Percentiles rank a stretch among this genome's conserved stretches.
Evolutionary conservation across 1,140 invertebrate genomes (phyloP).

Genomic region (Goniozus legneri): DNA sequence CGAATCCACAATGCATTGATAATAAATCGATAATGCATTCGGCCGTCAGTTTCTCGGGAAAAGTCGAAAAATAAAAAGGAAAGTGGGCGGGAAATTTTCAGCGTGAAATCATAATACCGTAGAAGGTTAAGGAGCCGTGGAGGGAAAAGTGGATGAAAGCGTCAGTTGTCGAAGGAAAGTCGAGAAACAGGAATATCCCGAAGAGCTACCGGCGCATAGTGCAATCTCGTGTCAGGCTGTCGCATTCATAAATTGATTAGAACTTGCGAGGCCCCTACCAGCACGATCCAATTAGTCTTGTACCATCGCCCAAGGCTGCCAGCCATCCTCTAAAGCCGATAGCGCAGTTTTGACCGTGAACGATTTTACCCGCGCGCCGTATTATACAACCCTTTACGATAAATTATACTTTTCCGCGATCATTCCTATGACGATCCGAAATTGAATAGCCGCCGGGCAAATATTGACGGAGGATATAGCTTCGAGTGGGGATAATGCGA

Average conservation of each 20-base stretch:
- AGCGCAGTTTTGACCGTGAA: background rate
- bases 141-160: background rate
- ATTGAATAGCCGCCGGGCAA: background rate
- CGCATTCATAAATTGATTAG: slow-evolving; percentile 35
- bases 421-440: background rate
- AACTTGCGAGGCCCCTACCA: slow-evolving; percentile 17
- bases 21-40: too few species aligned
- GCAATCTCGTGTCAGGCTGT: slow-evolving; percentile 28
- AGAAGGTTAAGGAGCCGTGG: background rate
- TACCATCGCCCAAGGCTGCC: background rate
- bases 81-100: background rate
- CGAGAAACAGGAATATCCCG: slow-evolving; percentile 3
- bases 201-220: slow-evolving; percentile 17
- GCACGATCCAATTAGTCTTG: slow-evolving; percentile 18
- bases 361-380: background rate
- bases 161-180: slow-evolving; percentile 11
- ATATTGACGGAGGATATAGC: too few species aligned
- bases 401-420: background rate
- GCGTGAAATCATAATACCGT: too few species aligned
- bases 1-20: too few species aligned
- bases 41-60: too few species aligned
- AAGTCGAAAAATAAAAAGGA: background rate
- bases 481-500: too few species aligned
- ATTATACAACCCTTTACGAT: background rate
- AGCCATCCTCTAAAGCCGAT: too few species aligned